Evolutionary conservation across 2,113 vertebrate genomes (phyloP).

Genomic region (Xiphophorus couchianus): DNA sequence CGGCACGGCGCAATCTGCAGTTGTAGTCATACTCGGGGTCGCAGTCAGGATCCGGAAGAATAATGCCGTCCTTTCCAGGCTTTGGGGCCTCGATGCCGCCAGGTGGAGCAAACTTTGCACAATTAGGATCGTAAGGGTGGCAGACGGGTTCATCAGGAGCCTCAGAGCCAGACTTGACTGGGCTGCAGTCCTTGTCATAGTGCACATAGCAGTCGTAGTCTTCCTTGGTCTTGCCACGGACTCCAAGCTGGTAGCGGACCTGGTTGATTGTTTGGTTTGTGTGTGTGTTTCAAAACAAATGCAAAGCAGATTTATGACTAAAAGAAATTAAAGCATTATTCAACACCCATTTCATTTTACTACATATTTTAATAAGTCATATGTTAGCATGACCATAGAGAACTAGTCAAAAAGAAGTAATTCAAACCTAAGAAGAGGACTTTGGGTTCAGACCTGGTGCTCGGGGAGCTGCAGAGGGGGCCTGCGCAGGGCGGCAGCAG

Average conservation of each 20-base stretch:
- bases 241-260: slow-evolving; percentile 72
- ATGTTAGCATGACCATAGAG: slow-evolving; percentile 45
- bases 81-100: slow-evolving; percentile 16
- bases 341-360: slow-evolving; percentile 54
- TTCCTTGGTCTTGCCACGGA: slow-evolving; percentile 80
- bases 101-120: slow-evolving; percentile 63
- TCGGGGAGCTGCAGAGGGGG: slow-evolving; percentile 65
- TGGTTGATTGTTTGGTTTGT: slow-evolving; percentile 62
- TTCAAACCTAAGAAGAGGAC: slow-evolving; percentile 45
- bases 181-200: slow-evolving; percentile 82
- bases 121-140: slow-evolving; percentile 80
- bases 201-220: slow-evolving; percentile 81
- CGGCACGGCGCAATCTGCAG: slow-evolving; percentile 75
- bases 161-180: slow-evolving; percentile 38
- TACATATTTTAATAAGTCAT: slow-evolving; percentile 52
- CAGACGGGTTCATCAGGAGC: slow-evolving; percentile 66
- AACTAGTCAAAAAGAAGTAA: slow-evolving; percentile 41
- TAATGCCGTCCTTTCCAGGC: slow-evolving; percentile 54
- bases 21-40: slow-evolving; percentile 82
- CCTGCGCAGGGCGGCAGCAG: slow-evolving; percentile 65
- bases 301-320: slow-evolving; percentile 34
- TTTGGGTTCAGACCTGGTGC: slow-evolving; percentile 76
- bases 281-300: slow-evolving; percentile 57
- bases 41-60: slow-evolving; percentile 79
- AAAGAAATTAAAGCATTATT: slow-evolving; percentile 48